Conservation (phyloP, 2,888 invertebrate species). For the Pammene fasciana region DNA sequence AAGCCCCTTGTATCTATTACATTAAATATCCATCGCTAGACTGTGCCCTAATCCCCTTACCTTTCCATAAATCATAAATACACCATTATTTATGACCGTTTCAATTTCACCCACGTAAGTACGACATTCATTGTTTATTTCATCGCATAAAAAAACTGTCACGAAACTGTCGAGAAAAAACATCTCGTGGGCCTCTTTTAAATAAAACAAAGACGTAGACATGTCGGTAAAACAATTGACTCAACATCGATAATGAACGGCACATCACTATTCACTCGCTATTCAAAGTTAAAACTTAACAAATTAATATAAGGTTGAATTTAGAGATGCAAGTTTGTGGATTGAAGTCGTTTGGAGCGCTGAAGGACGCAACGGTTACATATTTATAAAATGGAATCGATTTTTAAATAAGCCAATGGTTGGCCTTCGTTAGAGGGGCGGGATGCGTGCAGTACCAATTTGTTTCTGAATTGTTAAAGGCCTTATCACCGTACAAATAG, state of each 20-base stretch:
- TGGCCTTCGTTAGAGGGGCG: constrained; percentile 70
- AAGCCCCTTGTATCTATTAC: constrained; percentile 39
- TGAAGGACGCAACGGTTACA: constrained; percentile 76
- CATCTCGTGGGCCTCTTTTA: constrained; percentile 72
- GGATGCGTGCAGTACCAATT: constrained; percentile 71
- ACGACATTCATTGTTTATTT: constrained; percentile 67
- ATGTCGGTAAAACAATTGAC: constrained; percentile 82
- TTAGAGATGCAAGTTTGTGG: constrained; percentile 41
- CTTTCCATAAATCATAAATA: constrained; percentile 74
- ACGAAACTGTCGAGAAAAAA: constrained; percentile 60
- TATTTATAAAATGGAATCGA: constrained; percentile 84
- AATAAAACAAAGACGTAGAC: constrained; percentile 83
- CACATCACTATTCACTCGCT: constrained; percentile 53
- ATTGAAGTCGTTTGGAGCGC: constrained; percentile 52
- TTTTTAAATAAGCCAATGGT: constrained; percentile 81
- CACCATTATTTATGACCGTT: constrained; percentile 80
- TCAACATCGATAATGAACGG: constrained; percentile 54
- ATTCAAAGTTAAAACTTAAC: constrained; percentile 52
- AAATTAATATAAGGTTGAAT: constrained; percentile 44
- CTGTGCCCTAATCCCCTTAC: constrained; percentile 45
- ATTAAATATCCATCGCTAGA: constrained; percentile 43
- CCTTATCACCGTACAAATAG: background rate
- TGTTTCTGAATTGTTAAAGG: constrained; percentile 45
- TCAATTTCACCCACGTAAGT: constrained; percentile 77
- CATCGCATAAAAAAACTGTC: constrained; percentile 62